Conservation (phyloP, 2,113 vertebrate genomes). For the Turdus rufiventris region DNA sequence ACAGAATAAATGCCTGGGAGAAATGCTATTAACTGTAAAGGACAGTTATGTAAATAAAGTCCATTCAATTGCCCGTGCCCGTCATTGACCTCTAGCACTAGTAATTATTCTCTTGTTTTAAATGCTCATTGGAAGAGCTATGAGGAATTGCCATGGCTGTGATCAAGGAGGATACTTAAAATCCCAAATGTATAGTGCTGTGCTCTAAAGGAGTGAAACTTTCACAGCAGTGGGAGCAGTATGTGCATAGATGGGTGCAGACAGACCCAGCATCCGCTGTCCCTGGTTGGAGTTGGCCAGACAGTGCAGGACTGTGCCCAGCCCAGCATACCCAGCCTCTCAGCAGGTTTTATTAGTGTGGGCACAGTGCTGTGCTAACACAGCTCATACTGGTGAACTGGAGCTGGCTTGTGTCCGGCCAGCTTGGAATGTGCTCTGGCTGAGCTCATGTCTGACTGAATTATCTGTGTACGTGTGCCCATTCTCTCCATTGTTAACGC, state of each 20-base stretch:
- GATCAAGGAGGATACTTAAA: not conserved
- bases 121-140: not conserved
- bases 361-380: constrained; percentile 15
- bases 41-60: not conserved
- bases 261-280: not conserved
- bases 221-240: not conserved
- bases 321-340: not conserved
- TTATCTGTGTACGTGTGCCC: constrained; percentile 15
- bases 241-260: not conserved
- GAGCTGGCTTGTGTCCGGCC: constrained; percentile 1
- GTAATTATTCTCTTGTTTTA: not conserved
- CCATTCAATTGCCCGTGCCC: not conserved
- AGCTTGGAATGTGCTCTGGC: constrained; percentile 13
- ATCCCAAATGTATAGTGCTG: not conserved
- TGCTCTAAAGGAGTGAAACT: not conserved
- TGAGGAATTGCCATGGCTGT: not conserved
- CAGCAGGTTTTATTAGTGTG: constrained; percentile 14
- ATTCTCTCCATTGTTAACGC: constrained; percentile 1
- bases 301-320: constrained; percentile 21
- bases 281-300: constrained; percentile 20
- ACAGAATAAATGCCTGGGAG: not conserved
- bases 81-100: not conserved
- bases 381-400: not conserved
- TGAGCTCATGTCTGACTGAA: constrained; percentile 61
- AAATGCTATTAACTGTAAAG: not conserved